Evolutionary conservation across 1,140 invertebrate genomes (phyloP).

Genomic region (Gryon sp.): DNA sequence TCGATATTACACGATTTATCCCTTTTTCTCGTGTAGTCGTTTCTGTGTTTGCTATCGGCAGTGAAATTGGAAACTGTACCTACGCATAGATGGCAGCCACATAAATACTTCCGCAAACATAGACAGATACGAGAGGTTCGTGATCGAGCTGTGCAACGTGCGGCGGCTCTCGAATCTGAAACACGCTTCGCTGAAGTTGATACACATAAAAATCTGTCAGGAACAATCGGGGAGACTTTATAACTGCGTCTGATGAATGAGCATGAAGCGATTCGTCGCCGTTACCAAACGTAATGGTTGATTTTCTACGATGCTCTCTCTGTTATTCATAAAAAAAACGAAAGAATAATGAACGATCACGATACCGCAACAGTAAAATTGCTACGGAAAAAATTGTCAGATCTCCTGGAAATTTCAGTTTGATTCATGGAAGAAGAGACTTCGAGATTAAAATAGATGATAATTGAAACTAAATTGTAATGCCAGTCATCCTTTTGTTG

Average conservation of each 20-base stretch:
- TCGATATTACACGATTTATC: conserved; percentile 60
- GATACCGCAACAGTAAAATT: neutral
- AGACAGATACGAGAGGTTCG: conserved; percentile 53
- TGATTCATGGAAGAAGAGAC: too few relatives aligned
- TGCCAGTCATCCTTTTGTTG: too few relatives aligned
- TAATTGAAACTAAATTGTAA: too few relatives aligned
- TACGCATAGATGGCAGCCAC: conserved; percentile 49
- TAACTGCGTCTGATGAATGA: conserved; percentile 58
- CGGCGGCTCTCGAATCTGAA: conserved; percentile 50
- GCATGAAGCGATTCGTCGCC: conserved; percentile 30
- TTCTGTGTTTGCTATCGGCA: conserved; percentile 54
- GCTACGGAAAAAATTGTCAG: neutral
- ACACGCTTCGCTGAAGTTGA: conserved; percentile 58
- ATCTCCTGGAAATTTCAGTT: too few relatives aligned
- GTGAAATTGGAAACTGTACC: conserved; percentile 63
- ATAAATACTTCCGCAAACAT: conserved; percentile 62
- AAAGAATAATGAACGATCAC: neutral
- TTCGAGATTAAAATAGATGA: too few relatives aligned
- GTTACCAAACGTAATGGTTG: conserved; percentile 28
- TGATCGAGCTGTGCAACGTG: conserved; percentile 42
- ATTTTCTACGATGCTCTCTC: conserved; percentile 15
- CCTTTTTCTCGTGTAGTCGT: conserved; percentile 37
- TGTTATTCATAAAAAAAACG: neutral
- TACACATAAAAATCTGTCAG: conserved; percentile 65
- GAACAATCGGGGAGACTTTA: conserved; percentile 57